Conservation (phyloP, 1,140 invertebrate genomes). For the Trypoxylus dichotomus region DNA sequence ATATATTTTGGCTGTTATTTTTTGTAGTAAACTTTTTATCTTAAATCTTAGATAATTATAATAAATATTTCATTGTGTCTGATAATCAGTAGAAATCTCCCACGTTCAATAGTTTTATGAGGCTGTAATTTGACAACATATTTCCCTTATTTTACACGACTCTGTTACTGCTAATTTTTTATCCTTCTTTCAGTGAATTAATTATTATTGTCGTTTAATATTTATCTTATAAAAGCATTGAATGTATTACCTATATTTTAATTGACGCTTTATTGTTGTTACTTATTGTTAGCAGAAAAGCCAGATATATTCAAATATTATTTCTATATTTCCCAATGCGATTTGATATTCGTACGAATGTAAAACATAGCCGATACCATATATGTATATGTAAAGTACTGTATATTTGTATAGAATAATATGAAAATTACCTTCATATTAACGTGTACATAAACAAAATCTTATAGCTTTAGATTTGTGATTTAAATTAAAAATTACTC, state of each 20-base stretch:
- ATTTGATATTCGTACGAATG: neutral
- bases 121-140: neutral
- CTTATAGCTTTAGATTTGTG: conserved; percentile 31
- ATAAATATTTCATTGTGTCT: neutral
- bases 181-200: neutral
- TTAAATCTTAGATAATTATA: neutral
- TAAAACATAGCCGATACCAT: neutral
- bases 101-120: neutral
- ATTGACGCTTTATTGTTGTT: neutral
- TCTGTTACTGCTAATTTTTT: neutral
- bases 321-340: neutral
- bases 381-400: neutral
- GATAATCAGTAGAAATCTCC: neutral
- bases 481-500: conserved; percentile 36
- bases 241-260: neutral
- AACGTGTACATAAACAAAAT: conserved; percentile 26
- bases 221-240: neutral
- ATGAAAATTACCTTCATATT: neutral
- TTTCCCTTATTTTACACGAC: neutral
- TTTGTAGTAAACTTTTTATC: neutral
- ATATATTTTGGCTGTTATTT: conserved; percentile 12
- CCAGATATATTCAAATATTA: neutral
- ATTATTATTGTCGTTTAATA: neutral
- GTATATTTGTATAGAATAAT: conserved; percentile 25
- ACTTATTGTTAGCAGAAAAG: neutral